Conservation (phyloP, 2,113 vertebrate genomes). For the Melanotaenia duboulayi region DNA sequence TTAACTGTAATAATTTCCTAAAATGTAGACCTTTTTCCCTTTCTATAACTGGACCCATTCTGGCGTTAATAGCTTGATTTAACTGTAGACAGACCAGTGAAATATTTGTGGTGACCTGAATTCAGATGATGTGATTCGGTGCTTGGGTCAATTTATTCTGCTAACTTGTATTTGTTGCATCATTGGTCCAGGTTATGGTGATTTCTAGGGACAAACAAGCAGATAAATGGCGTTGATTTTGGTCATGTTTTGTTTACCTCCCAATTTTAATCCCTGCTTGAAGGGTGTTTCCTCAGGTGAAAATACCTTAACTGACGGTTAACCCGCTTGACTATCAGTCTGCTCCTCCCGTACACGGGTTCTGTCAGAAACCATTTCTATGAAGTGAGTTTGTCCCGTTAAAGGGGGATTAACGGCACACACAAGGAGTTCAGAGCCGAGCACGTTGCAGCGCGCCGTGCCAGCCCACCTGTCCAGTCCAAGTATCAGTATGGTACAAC, state of each 20-base stretch:
- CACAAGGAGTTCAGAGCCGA: background rate
- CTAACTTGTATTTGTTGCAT: too few species aligned
- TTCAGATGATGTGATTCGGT: too few species aligned
- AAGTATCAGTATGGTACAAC: background rate
- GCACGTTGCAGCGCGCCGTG: conserved; percentile 60
- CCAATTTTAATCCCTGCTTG: background rate
- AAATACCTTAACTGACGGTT: conserved; percentile 2
- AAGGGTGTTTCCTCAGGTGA: conserved; percentile 16
- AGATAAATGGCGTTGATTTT: too few species aligned
- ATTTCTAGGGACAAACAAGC: too few species aligned
- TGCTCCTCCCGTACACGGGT: conserved; percentile 25
- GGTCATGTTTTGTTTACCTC: background rate
- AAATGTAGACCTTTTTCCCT: too few species aligned
- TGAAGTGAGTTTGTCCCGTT: conserved; percentile 22
- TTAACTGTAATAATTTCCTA: too few species aligned
- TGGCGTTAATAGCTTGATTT: too few species aligned
- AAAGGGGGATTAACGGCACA: conserved; percentile 62
- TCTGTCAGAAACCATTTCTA: conserved; percentile 44
- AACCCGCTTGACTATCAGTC: conserved; percentile 28
- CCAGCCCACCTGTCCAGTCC: conserved; percentile 33
- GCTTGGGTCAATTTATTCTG: too few species aligned
- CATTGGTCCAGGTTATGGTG: too few species aligned
- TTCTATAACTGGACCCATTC: too few species aligned
- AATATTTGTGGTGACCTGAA: too few species aligned
- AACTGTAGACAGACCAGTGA: too few species aligned